Evolutionary conservation across 2,888 invertebrate species (phyloP).

Genomic region (Troides oblongomaculatus): DNA sequence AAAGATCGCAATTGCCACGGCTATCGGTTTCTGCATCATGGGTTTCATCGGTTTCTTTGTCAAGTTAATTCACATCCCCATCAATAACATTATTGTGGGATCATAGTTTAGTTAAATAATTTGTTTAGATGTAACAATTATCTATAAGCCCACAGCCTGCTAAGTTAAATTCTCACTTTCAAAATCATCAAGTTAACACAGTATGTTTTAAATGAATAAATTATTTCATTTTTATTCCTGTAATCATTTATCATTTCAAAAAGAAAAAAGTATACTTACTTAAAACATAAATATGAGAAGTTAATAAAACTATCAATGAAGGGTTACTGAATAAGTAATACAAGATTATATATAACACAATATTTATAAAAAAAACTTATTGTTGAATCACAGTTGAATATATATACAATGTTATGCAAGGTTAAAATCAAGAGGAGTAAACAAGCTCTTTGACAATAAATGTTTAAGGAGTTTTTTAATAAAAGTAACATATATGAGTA

Average conservation of each 20-base stretch:
- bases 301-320: background rate
- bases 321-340: background rate
- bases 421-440: too few relatives aligned
- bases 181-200: conserved; percentile 42
- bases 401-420: too few relatives aligned
- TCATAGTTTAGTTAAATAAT: conserved; percentile 74
- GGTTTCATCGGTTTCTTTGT: conserved; percentile 99
- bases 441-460: too few relatives aligned
- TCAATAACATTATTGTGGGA: conserved; percentile 97
- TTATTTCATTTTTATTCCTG: conserved; percentile 54
- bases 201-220: conserved; percentile 64
- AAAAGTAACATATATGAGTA: too few relatives aligned
- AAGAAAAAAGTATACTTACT: background rate
- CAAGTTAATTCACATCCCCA: conserved; percentile 99
- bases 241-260: background rate
- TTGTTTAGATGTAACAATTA: conserved; percentile 56
- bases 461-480: too few relatives aligned
- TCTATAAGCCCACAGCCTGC: conserved; percentile 56
- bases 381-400: background rate
- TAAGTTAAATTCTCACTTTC: conserved; percentile 60
- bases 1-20: conserved; percentile 99
- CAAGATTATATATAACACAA: conserved; percentile 12
- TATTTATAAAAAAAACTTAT: conserved; percentile 21
- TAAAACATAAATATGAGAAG: too few relatives aligned
- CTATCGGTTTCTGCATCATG: conserved; percentile 99